Evolutionary conservation across 2,888 invertebrate species (phyloP).

Genomic region (Monopis laevigella): DNA sequence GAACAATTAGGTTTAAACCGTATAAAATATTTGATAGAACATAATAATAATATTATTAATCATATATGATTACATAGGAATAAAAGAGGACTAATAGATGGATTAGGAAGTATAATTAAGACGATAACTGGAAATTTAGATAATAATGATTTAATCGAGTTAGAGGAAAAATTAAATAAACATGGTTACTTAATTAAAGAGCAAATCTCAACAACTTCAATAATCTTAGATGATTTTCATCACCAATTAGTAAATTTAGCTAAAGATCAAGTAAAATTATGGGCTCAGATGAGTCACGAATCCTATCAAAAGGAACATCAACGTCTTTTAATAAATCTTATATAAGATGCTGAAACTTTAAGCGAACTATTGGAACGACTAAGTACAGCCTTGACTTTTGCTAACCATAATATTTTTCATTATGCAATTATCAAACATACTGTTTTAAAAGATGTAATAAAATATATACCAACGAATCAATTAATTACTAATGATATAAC

Average conservation of each 20-base stretch:
- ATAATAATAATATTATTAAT: background rate
- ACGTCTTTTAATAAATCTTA: background rate
- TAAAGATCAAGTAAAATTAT: too few species aligned
- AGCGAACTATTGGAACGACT: too few species aligned
- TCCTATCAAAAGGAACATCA: too few species aligned
- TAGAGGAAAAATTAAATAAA: background rate
- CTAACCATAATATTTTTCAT: too few species aligned
- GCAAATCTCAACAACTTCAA: background rate
- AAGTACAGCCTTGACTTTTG: too few species aligned
- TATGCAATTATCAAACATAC: background rate
- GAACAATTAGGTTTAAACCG: background rate
- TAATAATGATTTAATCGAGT: background rate
- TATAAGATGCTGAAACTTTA: background rate
- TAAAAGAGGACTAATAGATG: background rate
- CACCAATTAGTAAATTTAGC: too few species aligned
- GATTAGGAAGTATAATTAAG: background rate
- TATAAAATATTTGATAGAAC: too few species aligned
- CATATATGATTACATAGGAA: background rate
- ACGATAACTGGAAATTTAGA: background rate
- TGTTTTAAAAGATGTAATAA: background rate
- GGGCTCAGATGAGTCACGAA: too few species aligned
- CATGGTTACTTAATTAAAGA: background rate
- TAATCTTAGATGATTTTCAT: too few species aligned
- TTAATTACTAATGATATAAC: too few species aligned
- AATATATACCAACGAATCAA: too few species aligned